These are phyloP conservation scores for Thumatha senex DNA, from an alignment of 2,888 invertebrate species.

Conservation along the genomic window DNA sequence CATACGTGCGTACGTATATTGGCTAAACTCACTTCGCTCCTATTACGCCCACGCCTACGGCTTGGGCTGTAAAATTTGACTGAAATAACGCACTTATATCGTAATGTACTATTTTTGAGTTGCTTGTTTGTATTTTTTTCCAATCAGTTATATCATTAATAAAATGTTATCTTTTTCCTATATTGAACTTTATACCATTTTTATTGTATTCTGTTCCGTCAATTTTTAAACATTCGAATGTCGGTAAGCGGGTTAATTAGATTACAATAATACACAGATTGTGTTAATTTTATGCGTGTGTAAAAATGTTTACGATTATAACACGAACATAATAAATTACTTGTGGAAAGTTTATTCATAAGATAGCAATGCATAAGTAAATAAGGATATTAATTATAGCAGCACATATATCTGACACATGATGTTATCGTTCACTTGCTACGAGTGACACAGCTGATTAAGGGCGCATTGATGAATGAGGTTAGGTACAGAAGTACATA, in stretches of 20 bases:
- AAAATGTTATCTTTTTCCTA: too few relatives aligned
- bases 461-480: not conserved
- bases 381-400: constrained; percentile 47
- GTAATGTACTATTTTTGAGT: too few relatives aligned
- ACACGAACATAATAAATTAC: constrained; percentile 3
- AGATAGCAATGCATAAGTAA: constrained; percentile 37
- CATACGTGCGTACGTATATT: too few relatives aligned
- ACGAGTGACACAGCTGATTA: not conserved
- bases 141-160: too few relatives aligned
- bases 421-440: constrained; percentile 17
- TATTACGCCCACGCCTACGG: too few relatives aligned
- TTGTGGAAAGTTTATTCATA: constrained; percentile 53
- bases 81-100: too few relatives aligned
- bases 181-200: too few relatives aligned
- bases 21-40: too few relatives aligned
- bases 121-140: too few relatives aligned
- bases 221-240: not conserved
- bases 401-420: constrained; percentile 24
- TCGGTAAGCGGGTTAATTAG: not conserved
- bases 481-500: not conserved
- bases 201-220: not conserved
- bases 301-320: not conserved
- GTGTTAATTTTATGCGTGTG: not conserved
- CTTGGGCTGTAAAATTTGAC: too few relatives aligned
- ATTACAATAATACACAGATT: not conserved